Percentiles rank a stretch among this genome's conserved stretches.
Conservation (phyloP, 2,888 invertebrate species). For the Eugnorisma glareosa region DNA sequence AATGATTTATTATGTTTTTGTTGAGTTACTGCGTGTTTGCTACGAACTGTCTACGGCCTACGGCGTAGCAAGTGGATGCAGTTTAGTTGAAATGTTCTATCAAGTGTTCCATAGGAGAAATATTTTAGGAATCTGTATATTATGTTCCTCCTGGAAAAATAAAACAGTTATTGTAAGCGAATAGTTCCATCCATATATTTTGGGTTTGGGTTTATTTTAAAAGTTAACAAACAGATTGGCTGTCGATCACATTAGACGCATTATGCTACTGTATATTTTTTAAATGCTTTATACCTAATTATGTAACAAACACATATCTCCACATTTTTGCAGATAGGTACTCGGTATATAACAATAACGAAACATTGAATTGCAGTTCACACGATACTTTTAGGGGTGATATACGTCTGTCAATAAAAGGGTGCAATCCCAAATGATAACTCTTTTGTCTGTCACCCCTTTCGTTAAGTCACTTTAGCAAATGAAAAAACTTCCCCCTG, state of each 20-base stretch:
- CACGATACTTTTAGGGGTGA: conserved; percentile 65
- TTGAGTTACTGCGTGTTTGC: conserved; percentile 18
- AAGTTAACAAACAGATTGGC: background rate
- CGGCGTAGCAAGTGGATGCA: conserved; percentile 41
- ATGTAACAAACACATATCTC: background rate
- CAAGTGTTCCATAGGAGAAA: background rate
- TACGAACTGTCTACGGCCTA: conserved; percentile 33
- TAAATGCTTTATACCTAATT: background rate
- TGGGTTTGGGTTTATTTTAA: background rate
- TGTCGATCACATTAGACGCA: background rate
- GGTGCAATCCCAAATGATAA: conserved; percentile 69
- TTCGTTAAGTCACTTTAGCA: conserved; percentile 71
- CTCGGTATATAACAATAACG: background rate
- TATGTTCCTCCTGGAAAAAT: background rate
- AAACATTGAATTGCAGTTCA: conserved; percentile 56
- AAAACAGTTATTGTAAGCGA: background rate
- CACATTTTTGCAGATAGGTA: background rate
- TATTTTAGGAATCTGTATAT: background rate
- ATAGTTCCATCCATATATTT: background rate
- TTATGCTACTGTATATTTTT: background rate
- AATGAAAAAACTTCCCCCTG: conserved; percentile 69
- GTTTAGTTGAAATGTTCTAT: background rate
- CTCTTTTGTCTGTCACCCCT: conserved; percentile 76
- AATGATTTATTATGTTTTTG: conserved; percentile 39
- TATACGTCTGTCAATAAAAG: conserved; percentile 68